phyloP scores from a whole-genome alignment of 1,140 invertebrate species.

The Drosophila nigrodunni region DNA sequence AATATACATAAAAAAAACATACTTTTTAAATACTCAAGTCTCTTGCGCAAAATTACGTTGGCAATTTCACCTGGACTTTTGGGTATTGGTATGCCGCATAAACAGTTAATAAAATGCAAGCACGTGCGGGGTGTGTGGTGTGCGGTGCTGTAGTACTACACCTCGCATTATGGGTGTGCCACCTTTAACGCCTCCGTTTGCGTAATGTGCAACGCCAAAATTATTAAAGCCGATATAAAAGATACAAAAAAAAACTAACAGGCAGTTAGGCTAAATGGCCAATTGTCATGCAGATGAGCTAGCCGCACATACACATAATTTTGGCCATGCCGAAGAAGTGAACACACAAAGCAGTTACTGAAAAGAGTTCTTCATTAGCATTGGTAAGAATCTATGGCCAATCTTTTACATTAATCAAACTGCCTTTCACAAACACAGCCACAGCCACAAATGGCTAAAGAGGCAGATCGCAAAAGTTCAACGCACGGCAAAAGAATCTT shows the following conservation, averaged over 20 bases:
- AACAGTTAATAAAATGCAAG: slow-evolving; percentile 58
- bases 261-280: slow-evolving; percentile 22
- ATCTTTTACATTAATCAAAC: slow-evolving; percentile 62
- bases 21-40: slow-evolving; percentile 8
- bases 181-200: slow-evolving; percentile 48
- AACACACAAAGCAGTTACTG: slow-evolving; percentile 12
- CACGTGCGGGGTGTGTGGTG: slow-evolving; percentile 31
- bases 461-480: slow-evolving; percentile 58
- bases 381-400: slow-evolving; percentile 13
- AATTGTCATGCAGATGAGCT: slow-evolving; percentile 73
- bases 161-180: slow-evolving; percentile 22
- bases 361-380: slow-evolving; percentile 35
- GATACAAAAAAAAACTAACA: slow-evolving; percentile 19
- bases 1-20: slow-evolving; percentile 21
- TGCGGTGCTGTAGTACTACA: neutral
- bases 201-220: slow-evolving; percentile 53
- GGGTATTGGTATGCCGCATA: slow-evolving; percentile 66
- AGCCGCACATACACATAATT: neutral
- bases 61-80: slow-evolving; percentile 68
- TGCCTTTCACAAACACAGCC: slow-evolving; percentile 20
- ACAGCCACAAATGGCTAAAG: slow-evolving; percentile 12
- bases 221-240: slow-evolving; percentile 9
- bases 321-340: slow-evolving; percentile 1
- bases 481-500: slow-evolving; percentile 46
- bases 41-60: slow-evolving; percentile 81